Evolutionary conservation across 2,797 vertebrate species (phyloP).

Genomic region (Falco cherrug): DNA sequence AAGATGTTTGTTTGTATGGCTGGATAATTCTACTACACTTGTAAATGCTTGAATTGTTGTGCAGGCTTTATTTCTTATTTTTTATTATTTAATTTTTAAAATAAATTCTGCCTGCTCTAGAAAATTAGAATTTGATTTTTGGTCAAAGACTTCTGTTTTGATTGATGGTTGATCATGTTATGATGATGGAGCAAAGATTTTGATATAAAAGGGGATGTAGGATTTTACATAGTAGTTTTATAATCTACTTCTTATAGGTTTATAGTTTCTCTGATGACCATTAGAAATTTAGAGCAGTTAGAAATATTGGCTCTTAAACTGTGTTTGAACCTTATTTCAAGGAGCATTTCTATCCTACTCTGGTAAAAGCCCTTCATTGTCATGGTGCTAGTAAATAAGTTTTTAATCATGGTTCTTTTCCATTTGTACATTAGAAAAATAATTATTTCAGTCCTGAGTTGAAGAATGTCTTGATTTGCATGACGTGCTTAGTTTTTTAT

Average conservation of each 20-base stretch:
- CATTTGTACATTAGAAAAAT: neutral
- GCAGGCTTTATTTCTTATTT: neutral
- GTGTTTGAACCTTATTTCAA: neutral
- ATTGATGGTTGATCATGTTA: neutral
- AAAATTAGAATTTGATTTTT: neutral
- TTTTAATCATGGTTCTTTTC: neutral
- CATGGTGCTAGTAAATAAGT: neutral
- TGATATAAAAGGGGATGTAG: neutral
- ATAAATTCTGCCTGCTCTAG: neutral
- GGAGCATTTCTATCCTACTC: neutral
- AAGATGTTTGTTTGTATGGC: neutral
- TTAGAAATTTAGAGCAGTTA: neutral
- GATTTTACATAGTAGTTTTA: neutral
- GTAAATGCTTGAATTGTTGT: neutral
- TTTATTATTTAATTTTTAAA: neutral
- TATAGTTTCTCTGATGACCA: neutral
- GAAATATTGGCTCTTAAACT: neutral
- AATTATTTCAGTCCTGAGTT: neutral
- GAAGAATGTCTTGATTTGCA: neutral
- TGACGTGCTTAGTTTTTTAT: neutral
- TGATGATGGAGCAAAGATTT: neutral
- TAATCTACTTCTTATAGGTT: neutral
- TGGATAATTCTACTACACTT: neutral
- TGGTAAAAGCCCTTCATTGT: neutral
- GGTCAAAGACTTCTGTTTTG: neutral